Evolutionary conservation across 1,140 invertebrate species (phyloP).

Genomic region (Cotesia vestalis): DNA sequence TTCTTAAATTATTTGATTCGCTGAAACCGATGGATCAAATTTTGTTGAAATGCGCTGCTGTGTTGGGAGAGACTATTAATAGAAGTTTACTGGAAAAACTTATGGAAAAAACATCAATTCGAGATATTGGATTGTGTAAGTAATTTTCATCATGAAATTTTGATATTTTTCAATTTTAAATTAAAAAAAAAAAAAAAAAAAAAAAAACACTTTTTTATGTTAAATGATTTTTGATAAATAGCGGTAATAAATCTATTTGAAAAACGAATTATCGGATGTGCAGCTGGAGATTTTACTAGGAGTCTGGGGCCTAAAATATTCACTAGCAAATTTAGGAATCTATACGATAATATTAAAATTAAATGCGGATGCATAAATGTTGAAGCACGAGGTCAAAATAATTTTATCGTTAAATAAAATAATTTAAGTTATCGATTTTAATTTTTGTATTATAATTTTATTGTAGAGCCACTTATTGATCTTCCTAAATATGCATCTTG

Average conservation of each 20-base stretch:
- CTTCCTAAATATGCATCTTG: slow-evolving; percentile 71
- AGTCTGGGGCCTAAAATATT: slow-evolving; percentile 50
- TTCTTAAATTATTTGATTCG: slow-evolving; percentile 70
- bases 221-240: slow-evolving; percentile 43
- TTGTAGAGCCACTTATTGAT: slow-evolving; percentile 51
- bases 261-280: slow-evolving; percentile 69
- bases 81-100: slow-evolving; percentile 68
- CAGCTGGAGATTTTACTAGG: slow-evolving; percentile 67
- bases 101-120: slow-evolving; percentile 60
- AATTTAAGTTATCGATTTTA: slow-evolving; percentile 29
- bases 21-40: slow-evolving; percentile 70
- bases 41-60: slow-evolving; percentile 70
- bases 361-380: slow-evolving; percentile 51
- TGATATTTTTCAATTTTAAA: too few species aligned
- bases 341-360: slow-evolving; percentile 39
- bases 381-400: slow-evolving; percentile 41
- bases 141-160: not conserved
- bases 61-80: slow-evolving; percentile 69
- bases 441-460: slow-evolving; percentile 36
- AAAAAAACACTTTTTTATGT: slow-evolving; percentile 1
- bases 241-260: slow-evolving; percentile 70
- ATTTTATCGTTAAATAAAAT: not conserved
- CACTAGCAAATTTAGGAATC: slow-evolving; percentile 55
- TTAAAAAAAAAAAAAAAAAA: not conserved
- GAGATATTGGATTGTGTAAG: slow-evolving; percentile 64